Percentiles rank a stretch among this genome's conserved stretches.
phyloP scores from a whole-genome alignment of 1,140 invertebrate species.

The Zaprionus ghesquierei region DNA sequence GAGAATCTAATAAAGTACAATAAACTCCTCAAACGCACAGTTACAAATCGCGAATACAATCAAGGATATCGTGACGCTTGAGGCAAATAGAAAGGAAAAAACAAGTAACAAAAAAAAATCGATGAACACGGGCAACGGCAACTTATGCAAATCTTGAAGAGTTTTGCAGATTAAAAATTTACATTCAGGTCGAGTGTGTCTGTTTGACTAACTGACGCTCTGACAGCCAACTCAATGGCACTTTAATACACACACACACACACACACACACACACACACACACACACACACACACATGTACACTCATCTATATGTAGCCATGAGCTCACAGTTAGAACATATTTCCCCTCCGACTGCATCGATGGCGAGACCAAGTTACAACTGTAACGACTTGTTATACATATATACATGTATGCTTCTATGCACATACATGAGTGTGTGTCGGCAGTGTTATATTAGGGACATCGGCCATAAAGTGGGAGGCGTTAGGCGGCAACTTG shows the following conservation, averaged over 20 bases:
- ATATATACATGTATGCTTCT: conserved; percentile 3
- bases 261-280: conserved; percentile 17
- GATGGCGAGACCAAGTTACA: conserved; percentile 50
- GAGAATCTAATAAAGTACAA: background rate
- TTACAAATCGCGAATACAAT: conserved; percentile 21
- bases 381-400: conserved; percentile 57
- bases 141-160: conserved; percentile 71
- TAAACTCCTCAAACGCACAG: conserved; percentile 23
- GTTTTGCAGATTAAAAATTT: conserved; percentile 76
- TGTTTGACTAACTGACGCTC: conserved; percentile 39
- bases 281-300: conserved; percentile 5
- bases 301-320: conserved; percentile 4
- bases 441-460: background rate
- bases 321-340: conserved; percentile 29
- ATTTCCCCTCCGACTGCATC: conserved; percentile 39
- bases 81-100: conserved; percentile 4
- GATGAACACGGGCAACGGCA: conserved; percentile 46
- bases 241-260: conserved; percentile 28
- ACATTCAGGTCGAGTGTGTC: conserved; percentile 69
- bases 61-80: conserved; percentile 15
- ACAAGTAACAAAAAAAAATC: conserved; percentile 31
- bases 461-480: conserved; percentile 41
- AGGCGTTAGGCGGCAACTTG: background rate
- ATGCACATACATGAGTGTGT: background rate
- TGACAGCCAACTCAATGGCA: conserved; percentile 45